Percentiles rank a stretch among this genome's conserved stretches.
These are phyloP conservation scores for Procambarus clarkii DNA, from an alignment of 1,140 invertebrate species.

Conservation along the genomic window DNA sequence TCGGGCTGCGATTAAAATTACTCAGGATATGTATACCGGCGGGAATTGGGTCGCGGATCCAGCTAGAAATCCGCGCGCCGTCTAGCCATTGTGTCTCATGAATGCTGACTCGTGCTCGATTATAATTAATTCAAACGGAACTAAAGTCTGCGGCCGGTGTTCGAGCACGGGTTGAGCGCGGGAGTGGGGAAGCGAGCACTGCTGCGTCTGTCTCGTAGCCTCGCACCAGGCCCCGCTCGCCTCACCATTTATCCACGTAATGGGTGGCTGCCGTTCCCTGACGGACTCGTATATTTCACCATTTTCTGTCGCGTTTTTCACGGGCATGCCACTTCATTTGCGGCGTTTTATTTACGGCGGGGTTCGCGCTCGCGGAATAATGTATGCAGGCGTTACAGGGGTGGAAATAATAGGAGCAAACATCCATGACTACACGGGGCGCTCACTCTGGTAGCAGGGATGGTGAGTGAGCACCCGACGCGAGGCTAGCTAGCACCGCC, in stretches of 20 bases:
- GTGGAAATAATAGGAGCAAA: background rate
- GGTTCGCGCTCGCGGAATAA: conserved; percentile 8
- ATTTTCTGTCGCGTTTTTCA: conserved; percentile 44
- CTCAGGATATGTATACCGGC: conserved; percentile 19
- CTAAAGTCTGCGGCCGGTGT: conserved; percentile 50
- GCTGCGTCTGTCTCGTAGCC: conserved; percentile 63
- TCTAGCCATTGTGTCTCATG: conserved; percentile 62
- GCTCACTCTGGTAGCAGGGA: conserved; percentile 33
- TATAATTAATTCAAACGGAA: conserved; percentile 67
- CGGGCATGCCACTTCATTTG: background rate
- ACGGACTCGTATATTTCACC: conserved; percentile 61
- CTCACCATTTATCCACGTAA: conserved; percentile 67
- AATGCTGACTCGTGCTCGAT: conserved; percentile 59
- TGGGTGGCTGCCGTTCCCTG: conserved; percentile 54
- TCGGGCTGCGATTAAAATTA: background rate
- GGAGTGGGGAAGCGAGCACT: conserved; percentile 41
- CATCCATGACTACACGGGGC: conserved; percentile 15
- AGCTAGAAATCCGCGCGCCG: conserved; percentile 25
- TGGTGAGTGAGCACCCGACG: conserved; percentile 25
- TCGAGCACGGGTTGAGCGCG: conserved; percentile 45
- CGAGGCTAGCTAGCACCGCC: conserved; percentile 9
- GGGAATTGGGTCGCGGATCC: conserved; percentile 30
- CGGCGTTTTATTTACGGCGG: background rate
- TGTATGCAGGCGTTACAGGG: background rate
- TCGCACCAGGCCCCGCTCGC: conserved; percentile 51